Percentiles rank a stretch among this genome's conserved stretches.
Conservation (phyloP, 2,888 invertebrate genomes). For the Furcula furcula region DNA sequence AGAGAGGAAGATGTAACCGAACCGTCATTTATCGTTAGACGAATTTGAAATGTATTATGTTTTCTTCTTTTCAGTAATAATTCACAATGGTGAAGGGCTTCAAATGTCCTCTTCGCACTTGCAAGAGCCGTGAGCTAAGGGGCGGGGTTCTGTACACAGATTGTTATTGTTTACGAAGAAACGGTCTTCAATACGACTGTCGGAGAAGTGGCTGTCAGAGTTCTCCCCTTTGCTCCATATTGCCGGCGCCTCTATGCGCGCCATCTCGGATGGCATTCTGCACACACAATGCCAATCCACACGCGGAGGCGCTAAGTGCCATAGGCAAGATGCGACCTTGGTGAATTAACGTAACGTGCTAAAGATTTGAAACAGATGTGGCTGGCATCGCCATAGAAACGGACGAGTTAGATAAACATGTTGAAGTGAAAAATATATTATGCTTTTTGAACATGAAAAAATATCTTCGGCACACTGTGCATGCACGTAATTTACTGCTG, state of each 20-base stretch:
- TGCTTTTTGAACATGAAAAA: neutral
- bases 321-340: constrained; percentile 50
- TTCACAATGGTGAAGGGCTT: neutral
- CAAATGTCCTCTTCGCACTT: constrained; percentile 19
- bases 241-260: constrained; percentile 58
- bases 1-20: too few species aligned
- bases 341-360: constrained; percentile 1
- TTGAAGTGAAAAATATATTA: too few species aligned
- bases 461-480: neutral
- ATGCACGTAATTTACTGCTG: too few species aligned
- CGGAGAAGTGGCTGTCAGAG: constrained; percentile 73
- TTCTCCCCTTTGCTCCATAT: constrained; percentile 49
- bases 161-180: constrained; percentile 79
- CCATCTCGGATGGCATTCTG: constrained; percentile 59
- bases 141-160: constrained; percentile 75
- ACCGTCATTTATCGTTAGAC: too few species aligned
- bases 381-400: too few species aligned
- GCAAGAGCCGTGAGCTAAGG: constrained; percentile 74
- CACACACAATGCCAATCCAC: constrained; percentile 57
- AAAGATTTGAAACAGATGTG: neutral
- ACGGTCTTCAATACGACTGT: constrained; percentile 82
- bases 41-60: too few species aligned
- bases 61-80: too few species aligned
- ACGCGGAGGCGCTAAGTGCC: constrained; percentile 53
- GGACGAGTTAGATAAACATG: too few species aligned